Evolutionary conservation across 1,140 invertebrate species (phyloP).

Genomic region (Odontomachus brunneus): DNA sequence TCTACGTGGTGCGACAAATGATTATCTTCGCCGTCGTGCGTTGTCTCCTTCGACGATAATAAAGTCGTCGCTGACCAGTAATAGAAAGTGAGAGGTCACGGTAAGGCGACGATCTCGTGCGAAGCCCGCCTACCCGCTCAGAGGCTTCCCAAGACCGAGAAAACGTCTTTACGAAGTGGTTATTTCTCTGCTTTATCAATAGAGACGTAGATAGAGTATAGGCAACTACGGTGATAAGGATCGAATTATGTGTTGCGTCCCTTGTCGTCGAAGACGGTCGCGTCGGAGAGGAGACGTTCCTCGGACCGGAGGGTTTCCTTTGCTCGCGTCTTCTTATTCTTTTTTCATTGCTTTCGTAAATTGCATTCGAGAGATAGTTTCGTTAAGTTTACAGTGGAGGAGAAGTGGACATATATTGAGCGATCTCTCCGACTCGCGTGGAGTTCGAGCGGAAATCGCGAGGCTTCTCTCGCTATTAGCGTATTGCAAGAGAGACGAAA

Average conservation of each 20-base stretch:
- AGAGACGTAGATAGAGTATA: slow-evolving; percentile 76
- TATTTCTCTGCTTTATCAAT: slow-evolving; percentile 60
- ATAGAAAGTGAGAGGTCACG: slow-evolving; percentile 31
- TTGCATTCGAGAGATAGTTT: neutral
- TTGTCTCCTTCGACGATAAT: neutral
- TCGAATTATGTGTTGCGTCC: slow-evolving; percentile 68
- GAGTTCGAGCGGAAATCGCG: neutral
- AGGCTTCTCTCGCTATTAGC: neutral
- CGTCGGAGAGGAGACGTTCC: neutral
- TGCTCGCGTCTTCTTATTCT: neutral
- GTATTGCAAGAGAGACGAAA: neutral
- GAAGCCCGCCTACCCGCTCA: neutral
- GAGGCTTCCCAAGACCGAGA: neutral
- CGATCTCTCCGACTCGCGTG: neutral
- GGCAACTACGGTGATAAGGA: slow-evolving; percentile 80
- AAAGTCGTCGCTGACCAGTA: neutral
- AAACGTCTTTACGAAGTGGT: slow-evolving; percentile 44
- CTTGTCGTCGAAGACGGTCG: neutral
- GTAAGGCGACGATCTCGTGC: slow-evolving; percentile 25
- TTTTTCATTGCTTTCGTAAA: slow-evolving; percentile 25
- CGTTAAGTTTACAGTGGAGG: neutral
- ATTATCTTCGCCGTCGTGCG: neutral
- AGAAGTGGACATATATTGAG: neutral
- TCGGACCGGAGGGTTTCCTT: neutral
- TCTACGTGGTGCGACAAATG: neutral